Conservation (phyloP, 2,888 invertebrate genomes). For the Stegana nigrithorax region DNA sequence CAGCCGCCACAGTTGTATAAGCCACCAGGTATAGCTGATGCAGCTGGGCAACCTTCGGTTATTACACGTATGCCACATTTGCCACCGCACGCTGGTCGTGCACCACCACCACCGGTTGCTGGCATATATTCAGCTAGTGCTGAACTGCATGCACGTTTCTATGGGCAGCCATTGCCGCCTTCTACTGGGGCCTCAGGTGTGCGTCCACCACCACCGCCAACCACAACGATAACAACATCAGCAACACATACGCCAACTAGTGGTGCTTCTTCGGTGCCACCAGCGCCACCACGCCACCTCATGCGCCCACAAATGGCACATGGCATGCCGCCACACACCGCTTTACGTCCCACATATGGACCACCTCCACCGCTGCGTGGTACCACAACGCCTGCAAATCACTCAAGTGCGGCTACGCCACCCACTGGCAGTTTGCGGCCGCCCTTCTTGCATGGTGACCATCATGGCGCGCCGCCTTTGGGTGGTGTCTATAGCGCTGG, state of each 20-base stretch:
- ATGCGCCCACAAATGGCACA: constrained; percentile 37
- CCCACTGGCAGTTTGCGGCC: constrained; percentile 40
- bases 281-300: constrained; percentile 30
- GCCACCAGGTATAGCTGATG: constrained; percentile 55
- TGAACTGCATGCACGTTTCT: constrained; percentile 54
- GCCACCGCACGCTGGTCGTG: constrained; percentile 40
- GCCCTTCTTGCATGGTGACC: constrained; percentile 49
- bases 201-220: constrained; percentile 45
- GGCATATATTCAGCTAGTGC: constrained; percentile 49
- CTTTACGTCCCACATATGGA: constrained; percentile 64
- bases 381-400: constrained; percentile 40
- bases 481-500: constrained; percentile 42
- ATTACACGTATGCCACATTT: constrained; percentile 73
- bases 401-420: constrained; percentile 22
- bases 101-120: constrained; percentile 35
- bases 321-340: constrained; percentile 42
- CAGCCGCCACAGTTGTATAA: constrained; percentile 71
- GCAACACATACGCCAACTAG: constrained; percentile 14
- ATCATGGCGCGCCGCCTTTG: constrained; percentile 40
- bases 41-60: constrained; percentile 70
- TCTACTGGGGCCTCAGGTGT: constrained; percentile 24
- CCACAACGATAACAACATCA: too few species aligned
- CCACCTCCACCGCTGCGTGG: constrained; percentile 66
- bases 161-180: constrained; percentile 48
- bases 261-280: constrained; percentile 30